Evolutionary conservation across 2,113 vertebrate genomes (phyloP).

Genomic region (Agelaius phoeniceus): DNA sequence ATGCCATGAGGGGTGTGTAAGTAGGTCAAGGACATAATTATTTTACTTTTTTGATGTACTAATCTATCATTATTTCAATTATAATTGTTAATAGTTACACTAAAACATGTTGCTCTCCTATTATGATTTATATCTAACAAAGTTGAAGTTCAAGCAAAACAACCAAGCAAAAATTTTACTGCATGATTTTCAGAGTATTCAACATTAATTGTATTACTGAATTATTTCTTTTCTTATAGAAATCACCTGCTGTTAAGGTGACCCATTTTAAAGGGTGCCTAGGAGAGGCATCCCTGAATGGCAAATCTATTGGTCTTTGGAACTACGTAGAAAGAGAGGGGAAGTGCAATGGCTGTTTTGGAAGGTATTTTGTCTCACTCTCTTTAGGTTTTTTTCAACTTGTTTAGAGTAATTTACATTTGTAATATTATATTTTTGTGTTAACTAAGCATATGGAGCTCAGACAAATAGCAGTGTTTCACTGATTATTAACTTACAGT

Average conservation of each 20-base stretch:
- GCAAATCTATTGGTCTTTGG: conserved; percentile 89
- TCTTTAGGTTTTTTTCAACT: background rate
- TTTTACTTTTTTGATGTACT: background rate
- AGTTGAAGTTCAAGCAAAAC: background rate
- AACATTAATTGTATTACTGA: background rate
- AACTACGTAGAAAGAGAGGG: conserved; percentile 88
- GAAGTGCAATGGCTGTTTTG: conserved; percentile 88
- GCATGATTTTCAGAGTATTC: background rate
- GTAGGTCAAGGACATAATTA: background rate
- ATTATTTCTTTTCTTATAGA: conserved; percentile 66
- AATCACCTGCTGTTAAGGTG: conserved; percentile 78
- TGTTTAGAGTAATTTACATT: background rate
- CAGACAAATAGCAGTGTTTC: background rate
- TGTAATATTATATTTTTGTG: background rate
- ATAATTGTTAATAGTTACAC: background rate
- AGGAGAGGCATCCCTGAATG: conserved; percentile 86
- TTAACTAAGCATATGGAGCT: background rate
- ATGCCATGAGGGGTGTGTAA: background rate
- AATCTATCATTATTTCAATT: background rate
- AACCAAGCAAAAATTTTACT: background rate
- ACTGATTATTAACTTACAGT: background rate
- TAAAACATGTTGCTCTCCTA: background rate
- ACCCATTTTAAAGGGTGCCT: conserved; percentile 90
- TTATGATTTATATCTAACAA: background rate
- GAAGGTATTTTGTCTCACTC: conserved; percentile 75